Evolutionary conservation across 2,888 invertebrate genomes (phyloP).

Genomic region (Bruchidius siliquastri): DNA sequence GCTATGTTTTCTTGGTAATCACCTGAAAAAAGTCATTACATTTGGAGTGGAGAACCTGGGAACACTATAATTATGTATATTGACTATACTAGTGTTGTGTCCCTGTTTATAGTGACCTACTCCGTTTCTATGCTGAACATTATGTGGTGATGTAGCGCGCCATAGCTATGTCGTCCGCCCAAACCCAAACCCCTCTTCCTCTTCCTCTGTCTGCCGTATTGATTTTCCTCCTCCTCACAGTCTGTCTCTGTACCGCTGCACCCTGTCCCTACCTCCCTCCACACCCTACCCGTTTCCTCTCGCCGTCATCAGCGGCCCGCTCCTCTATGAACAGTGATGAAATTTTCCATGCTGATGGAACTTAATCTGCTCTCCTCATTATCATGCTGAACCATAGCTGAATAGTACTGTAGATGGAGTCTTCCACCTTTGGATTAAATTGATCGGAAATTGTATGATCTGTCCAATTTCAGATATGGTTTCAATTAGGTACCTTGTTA

Average conservation of each 20-base stretch:
- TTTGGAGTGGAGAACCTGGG: no score
- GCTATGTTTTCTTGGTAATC: no score
- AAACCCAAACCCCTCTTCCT: not conserved
- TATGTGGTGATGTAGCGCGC: not conserved
- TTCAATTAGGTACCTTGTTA: no score
- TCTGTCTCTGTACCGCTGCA: not conserved
- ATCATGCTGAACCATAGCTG: not conserved
- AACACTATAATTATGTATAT: no score
- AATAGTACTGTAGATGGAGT: not conserved
- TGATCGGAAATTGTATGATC: no score
- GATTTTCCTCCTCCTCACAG: not conserved
- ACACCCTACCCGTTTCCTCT: no score
- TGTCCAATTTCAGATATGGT: no score
- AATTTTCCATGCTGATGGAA: not conserved
- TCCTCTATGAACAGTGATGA: not conserved
- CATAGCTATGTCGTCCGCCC: not conserved
- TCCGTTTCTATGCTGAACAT: not conserved
- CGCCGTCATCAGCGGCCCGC: no score
- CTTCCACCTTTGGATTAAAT: no score
- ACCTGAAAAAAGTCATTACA: no score
- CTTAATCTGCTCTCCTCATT: not conserved
- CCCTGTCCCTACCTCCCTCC: not conserved
- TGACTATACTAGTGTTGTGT: not conserved
- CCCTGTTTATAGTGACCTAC: not conserved
- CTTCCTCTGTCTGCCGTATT: not conserved